These are phyloP conservation scores for Bicyclus anynana DNA, from an alignment of 1,140 invertebrate genomes.

Conservation along the genomic window DNA sequence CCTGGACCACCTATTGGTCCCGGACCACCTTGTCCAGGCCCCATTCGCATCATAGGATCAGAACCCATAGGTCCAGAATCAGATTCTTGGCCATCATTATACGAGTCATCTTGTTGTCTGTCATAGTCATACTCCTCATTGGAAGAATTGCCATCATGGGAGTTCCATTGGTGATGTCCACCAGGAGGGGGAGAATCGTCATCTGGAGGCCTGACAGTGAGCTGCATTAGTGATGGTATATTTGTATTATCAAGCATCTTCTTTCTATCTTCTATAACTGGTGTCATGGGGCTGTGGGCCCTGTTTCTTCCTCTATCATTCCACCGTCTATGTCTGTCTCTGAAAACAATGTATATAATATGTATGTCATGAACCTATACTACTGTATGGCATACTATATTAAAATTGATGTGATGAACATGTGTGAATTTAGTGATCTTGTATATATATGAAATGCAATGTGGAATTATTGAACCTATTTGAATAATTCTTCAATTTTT, in stretches of 20 bases:
- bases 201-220: conserved; percentile 47
- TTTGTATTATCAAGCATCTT: conserved; percentile 38
- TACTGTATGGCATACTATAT: not conserved
- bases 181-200: conserved; percentile 27
- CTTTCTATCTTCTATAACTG: conserved; percentile 55
- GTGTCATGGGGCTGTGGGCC: conserved; percentile 53
- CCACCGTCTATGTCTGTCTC: conserved; percentile 53
- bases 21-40: conserved; percentile 25
- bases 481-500: no score
- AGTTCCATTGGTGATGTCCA: conserved; percentile 11
- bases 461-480: no score
- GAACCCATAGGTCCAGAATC: conserved; percentile 20
- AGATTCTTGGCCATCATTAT: conserved; percentile 7
- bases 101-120: conserved; percentile 21
- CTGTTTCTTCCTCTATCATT: conserved; percentile 48
- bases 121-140: conserved; percentile 27
- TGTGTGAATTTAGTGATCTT: no score
- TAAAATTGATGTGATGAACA: no score
- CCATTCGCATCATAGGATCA: conserved; percentile 29
- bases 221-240: conserved; percentile 64
- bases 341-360: no score
- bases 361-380: no score
- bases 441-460: no score
- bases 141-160: conserved; percentile 13
- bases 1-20: conserved; percentile 32